Percentiles rank a stretch among this genome's conserved stretches.
These are phyloP conservation scores for Scolopax rusticola DNA, from an alignment of 2,797 vertebrate species.

Conservation along the genomic window DNA sequence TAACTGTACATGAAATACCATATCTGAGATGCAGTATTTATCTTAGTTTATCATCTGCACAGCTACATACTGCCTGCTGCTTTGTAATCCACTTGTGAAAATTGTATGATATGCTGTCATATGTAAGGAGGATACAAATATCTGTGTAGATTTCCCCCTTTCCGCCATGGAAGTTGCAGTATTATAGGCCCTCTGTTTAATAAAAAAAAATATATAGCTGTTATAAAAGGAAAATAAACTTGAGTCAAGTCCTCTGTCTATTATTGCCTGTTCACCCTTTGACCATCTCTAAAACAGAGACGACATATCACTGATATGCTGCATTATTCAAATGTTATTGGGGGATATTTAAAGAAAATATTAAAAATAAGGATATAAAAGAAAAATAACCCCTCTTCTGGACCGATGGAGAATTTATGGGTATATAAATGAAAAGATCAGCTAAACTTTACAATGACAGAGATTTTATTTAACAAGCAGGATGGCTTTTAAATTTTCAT, in stretches of 20 bases:
- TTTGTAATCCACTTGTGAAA: neutral
- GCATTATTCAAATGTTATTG: neutral
- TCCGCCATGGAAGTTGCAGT: neutral
- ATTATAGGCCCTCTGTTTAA: neutral
- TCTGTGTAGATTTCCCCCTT: neutral
- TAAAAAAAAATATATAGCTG: neutral
- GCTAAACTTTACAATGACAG: neutral
- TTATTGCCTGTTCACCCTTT: slow-evolving; percentile 11
- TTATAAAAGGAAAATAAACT: neutral
- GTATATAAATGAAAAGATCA: slow-evolving; percentile 9
- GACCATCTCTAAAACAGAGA: neutral
- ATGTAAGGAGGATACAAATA: neutral
- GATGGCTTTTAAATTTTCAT: neutral
- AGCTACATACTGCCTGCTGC: neutral
- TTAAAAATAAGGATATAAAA: slow-evolving; percentile 9
- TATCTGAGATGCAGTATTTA: slow-evolving; percentile 5
- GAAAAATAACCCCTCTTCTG: neutral
- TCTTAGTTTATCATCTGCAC: slow-evolving; percentile 5
- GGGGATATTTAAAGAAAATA: neutral
- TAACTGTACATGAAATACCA: neutral
- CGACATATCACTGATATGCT: neutral
- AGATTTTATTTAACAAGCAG: slow-evolving; percentile 14
- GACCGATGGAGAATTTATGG: neutral
- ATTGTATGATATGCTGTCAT: neutral
- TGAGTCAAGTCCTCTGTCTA: neutral